Base-by-base conservation (phyloP, 2,888 invertebrate species). In the Dione juno region DNA sequence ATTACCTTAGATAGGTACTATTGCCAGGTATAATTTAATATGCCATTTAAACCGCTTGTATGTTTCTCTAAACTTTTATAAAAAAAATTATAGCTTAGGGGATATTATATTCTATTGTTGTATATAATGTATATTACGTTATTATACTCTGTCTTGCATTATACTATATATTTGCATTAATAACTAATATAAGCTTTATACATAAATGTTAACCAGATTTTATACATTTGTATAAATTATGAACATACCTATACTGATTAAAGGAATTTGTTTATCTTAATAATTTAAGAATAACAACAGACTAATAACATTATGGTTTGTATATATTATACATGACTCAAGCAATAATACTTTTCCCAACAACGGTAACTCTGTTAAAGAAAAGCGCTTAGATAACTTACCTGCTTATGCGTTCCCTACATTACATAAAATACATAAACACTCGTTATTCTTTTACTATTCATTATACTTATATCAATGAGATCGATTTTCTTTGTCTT, bases 401-500 rank as follows among this genome's bases (percentile, higher is more conserved):
- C 28, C 48, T 8, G 14, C 16, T 1, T 35, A 2, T 63, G 11
- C 71, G 72, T 67, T 61, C 53, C 54, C 63, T 54, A 45, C 54
- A 21, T 54, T 16, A 16, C 54, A 66, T 65, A 72, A 68, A 54
- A 69, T 41, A 72, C 63, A 50, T 66, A 65, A 70, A 70, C 54
- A 40, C 11, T n/a, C 50, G 21, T 52, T 43, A 50, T 69, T 67
- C 59, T 69, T 81, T 82, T 82, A 81, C 82, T 83, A 81, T 81
- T 82, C 76, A 75, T 73, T 76, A 71, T 72, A 73, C 78, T 77
- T 78, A 76, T 80, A 78, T 81, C 81, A 82, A 81, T 82, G 77
- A 83, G 77, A 76, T 77, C 78, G 81, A 79, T 83, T 82, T 83
- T 86, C 87, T 88, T 88, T 89, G 89, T 89, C 81, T 82, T 75